phyloP scores from a whole-genome alignment of 2,888 invertebrate genomes.

The Baccha elongata region DNA sequence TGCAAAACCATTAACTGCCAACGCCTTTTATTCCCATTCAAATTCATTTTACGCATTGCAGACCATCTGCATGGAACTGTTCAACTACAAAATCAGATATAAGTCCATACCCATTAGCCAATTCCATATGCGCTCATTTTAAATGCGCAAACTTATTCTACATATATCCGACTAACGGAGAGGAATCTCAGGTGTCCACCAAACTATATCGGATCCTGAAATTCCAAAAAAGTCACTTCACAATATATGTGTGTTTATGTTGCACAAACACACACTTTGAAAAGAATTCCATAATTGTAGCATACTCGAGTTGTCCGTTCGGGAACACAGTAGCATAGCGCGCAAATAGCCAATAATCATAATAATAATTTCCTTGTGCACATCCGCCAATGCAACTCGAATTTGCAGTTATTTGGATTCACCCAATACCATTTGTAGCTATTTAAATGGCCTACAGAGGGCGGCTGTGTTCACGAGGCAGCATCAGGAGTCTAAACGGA shows the following conservation, averaged over 20 bases:
- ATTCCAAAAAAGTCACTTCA: slow-evolving; percentile 27
- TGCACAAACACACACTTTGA: slow-evolving; percentile 34
- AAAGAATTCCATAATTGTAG: slow-evolving; percentile 65
- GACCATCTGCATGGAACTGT: slow-evolving; percentile 27
- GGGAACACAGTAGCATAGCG: slow-evolving; percentile 36
- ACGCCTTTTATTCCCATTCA: background rate
- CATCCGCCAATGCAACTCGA: slow-evolving; percentile 58
- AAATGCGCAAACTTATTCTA: slow-evolving; percentile 29
- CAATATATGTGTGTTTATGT: slow-evolving; percentile 49
- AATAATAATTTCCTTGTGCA: slow-evolving; percentile 68
- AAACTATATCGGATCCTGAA: slow-evolving; percentile 50
- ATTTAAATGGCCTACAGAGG: slow-evolving; percentile 62
- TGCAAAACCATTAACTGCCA: background rate
- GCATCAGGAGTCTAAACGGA: slow-evolving; percentile 31
- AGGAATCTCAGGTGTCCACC: slow-evolving; percentile 58
- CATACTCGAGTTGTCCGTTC: slow-evolving; percentile 3
- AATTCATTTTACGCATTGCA: slow-evolving; percentile 23
- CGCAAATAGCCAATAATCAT: slow-evolving; percentile 71
- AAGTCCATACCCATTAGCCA: slow-evolving; percentile 21
- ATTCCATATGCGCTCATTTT: slow-evolving; percentile 33
- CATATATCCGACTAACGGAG: slow-evolving; percentile 42
- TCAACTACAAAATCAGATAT: slow-evolving; percentile 43
- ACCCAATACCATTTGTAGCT: slow-evolving; percentile 70
- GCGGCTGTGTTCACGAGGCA: slow-evolving; percentile 21
- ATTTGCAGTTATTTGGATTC: slow-evolving; percentile 67